Conservation (phyloP, 2,888 invertebrate genomes). For the Salpingus planirostris region DNA sequence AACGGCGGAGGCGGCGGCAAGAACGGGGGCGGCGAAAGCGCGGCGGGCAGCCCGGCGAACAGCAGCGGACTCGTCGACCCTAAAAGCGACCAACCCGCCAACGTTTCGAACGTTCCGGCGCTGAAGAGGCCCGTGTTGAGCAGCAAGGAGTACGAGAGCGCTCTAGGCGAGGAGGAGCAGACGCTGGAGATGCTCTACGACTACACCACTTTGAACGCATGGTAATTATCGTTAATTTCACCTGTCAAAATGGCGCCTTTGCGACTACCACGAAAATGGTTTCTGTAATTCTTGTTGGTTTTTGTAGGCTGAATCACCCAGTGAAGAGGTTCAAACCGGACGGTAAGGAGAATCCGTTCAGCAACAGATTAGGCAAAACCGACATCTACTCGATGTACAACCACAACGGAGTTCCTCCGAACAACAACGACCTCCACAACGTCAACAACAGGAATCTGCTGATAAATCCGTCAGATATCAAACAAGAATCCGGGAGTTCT, state of each 20-base stretch:
- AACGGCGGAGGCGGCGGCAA: constrained; percentile 22
- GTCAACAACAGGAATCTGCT: constrained; percentile 23
- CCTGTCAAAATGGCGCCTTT: no score
- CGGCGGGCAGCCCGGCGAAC: constrained; percentile 21
- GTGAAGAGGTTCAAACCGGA: constrained; percentile 77
- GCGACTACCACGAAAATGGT: no score
- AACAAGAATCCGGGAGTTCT: constrained; percentile 62
- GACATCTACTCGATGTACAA: constrained; percentile 39
- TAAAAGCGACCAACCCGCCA: constrained; percentile 16
- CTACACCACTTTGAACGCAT: constrained; percentile 74
- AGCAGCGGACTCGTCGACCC: constrained; percentile 17
- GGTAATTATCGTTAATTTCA: no score
- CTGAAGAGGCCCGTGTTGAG: constrained; percentile 71
- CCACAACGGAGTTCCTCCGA: constrained; percentile 27
- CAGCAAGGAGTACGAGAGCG: constrained; percentile 68
- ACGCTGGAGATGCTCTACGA: constrained; percentile 79
- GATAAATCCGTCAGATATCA: constrained; percentile 48
- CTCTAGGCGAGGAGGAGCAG: constrained; percentile 71
- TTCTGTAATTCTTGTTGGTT: constrained; percentile 2
- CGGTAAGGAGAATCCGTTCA: constrained; percentile 40
- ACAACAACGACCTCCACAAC: constrained; percentile 24
- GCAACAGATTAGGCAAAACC: constrained; percentile 31
- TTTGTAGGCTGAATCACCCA: constrained; percentile 73
- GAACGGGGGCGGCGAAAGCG: constrained; percentile 26
- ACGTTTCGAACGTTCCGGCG: constrained; percentile 15